Percentiles rank a stretch among this genome's conserved stretches.
Conservation (phyloP, 2,113 vertebrate species). For the Larimichthys polyactis region DNA sequence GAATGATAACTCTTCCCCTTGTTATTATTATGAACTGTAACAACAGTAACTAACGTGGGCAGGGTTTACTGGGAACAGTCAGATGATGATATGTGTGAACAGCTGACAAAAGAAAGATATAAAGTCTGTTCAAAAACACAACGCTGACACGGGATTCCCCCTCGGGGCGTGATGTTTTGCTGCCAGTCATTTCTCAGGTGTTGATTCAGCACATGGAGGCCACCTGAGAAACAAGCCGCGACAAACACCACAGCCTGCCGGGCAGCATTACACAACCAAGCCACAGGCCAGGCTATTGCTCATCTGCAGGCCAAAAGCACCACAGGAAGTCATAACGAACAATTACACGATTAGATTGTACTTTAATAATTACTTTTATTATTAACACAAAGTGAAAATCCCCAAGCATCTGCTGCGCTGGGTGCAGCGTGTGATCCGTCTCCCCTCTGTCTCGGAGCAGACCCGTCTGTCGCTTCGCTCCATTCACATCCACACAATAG, state of each 20-base stretch:
- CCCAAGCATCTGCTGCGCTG: conserved; percentile 2
- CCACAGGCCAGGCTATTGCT: conserved; percentile 8
- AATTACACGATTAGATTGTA: not conserved
- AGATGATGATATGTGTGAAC: conserved; percentile 5
- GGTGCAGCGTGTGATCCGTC: conserved; percentile 9
- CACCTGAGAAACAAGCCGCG: conserved; percentile 39
- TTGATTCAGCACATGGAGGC: conserved; percentile 4
- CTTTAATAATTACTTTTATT: not conserved
- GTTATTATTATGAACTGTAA: not conserved
- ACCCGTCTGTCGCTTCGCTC: conserved; percentile 43
- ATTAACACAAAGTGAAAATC: not conserved
- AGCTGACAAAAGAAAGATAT: conserved; percentile 53
- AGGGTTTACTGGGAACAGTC: not conserved
- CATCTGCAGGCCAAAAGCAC: not conserved
- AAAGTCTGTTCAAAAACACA: conserved; percentile 31
- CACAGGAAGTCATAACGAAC: not conserved
- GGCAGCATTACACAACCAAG: conserved; percentile 4
- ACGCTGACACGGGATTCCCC: conserved; percentile 48
- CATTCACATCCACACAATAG: conserved; percentile 71
- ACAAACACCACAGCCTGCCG: conserved; percentile 7
- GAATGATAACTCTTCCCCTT: not conserved
- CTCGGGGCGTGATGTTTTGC: conserved; percentile 44
- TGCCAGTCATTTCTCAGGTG: conserved; percentile 38
- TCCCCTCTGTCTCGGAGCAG: conserved; percentile 19
- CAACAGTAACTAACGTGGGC: not conserved